Base-by-base conservation (phyloP, 1,140 invertebrate genomes). In the Pteromalus puparum region DNA sequence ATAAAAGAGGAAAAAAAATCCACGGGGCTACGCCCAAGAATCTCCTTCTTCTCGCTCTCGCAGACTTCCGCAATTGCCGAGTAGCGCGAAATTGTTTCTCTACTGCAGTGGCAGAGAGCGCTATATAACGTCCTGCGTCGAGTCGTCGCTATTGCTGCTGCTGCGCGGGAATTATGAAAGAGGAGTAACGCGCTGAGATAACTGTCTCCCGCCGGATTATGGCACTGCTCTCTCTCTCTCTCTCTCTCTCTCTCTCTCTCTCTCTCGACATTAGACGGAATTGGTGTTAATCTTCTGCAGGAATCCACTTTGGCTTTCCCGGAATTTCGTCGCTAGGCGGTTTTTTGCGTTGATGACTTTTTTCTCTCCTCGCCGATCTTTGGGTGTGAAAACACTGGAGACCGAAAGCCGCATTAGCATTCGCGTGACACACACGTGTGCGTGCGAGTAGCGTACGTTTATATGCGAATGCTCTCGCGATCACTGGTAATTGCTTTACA, bases 261-360 rank as follows among this genome's bases (percentile, higher is more conserved):
- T n/a, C 53, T 61, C 53, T 61, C 68, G n/a, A 75, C 73, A 75
- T 75, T 75, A 75, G 73, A 75, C 12, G n/a, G 74, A 70, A 81
- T 72, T 46, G 65, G n/a, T 73, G 76, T 83, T 76, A 78, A 84
- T 84, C 82, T 48, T 24, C 67, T 70, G 30, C 73, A 70, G 65
- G n/a, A 76, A 74, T 83, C 21, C 75, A 76, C 82, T 83, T 83
- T 65, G 26, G 24, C 34, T 76, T 48, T 65, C 73, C 2, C 46
- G 75, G 48, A 73, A 65, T 76, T 73, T 46, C 42, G 73, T 76
- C 73, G 53, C 28, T 30, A 61, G 53, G 18, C 18, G 53, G 4
- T 15, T 53, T 53, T 53, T 53, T 53, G 0, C n/a, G n/a, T n/a
- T n/a, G n/a, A 34, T 34, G 30, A 34, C 30, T 34, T 34, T 34